Conservation (phyloP, 2,888 invertebrate genomes). For the Idaea biselata region DNA sequence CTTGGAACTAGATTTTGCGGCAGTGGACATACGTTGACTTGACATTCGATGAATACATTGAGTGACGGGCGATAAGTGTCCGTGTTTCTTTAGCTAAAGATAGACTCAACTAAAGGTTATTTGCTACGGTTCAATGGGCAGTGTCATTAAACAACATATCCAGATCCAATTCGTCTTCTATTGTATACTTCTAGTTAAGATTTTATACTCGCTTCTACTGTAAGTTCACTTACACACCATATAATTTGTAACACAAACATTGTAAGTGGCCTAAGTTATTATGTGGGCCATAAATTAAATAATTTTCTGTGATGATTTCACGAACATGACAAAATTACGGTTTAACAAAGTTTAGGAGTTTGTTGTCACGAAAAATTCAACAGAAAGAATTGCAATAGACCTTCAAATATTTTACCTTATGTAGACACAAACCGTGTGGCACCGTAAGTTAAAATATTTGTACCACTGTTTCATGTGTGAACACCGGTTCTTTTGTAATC, state of each 20-base stretch:
- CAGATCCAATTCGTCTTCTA: slow-evolving; percentile 15
- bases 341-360: not conserved
- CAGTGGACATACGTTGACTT: too few relatives aligned
- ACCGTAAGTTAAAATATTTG: not conserved
- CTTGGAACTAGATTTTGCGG: too few relatives aligned
- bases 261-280: slow-evolving; percentile 18
- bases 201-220: slow-evolving; percentile 22
- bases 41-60: too few relatives aligned
- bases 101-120: too few relatives aligned
- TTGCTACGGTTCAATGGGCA: not conserved
- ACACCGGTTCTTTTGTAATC: not conserved
- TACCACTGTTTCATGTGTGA: not conserved
- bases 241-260: slow-evolving; percentile 10
- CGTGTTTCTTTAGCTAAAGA: too few relatives aligned
- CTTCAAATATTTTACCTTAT: not conserved
- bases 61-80: too few relatives aligned
- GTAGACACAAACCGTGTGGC: not conserved
- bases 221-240: slow-evolving; percentile 17
- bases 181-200: slow-evolving; percentile 18
- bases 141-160: slow-evolving; percentile 37
- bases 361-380: not conserved
- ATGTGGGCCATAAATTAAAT: not conserved
- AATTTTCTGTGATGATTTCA: not conserved
- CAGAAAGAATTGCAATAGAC: not conserved
- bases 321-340: not conserved